phyloP scores from a whole-genome alignment of 2,797 vertebrate genomes.

The Enteromius viviparus region DNA sequence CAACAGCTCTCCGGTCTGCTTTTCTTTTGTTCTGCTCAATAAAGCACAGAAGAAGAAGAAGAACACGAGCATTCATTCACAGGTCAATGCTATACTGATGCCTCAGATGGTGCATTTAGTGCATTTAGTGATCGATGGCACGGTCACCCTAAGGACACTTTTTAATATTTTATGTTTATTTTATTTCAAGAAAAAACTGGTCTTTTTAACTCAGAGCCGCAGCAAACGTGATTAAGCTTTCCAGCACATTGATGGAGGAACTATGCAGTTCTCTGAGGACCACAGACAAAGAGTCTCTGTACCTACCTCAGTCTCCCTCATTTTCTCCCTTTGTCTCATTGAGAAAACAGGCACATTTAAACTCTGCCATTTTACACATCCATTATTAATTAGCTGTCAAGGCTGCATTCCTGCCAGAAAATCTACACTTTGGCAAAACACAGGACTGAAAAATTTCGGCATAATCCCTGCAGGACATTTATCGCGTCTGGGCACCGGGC shows the following conservation, averaged over 20 bases:
- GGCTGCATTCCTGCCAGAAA: slow-evolving; percentile 58
- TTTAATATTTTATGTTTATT: slow-evolving; percentile 4
- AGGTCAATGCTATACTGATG: slow-evolving; percentile 53
- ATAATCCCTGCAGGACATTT: slow-evolving; percentile 74
- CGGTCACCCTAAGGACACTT: slow-evolving; percentile 36
- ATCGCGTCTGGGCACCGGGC: slow-evolving; percentile 77
- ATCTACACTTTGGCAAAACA: slow-evolving; percentile 55
- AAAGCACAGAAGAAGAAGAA: slow-evolving; percentile 1
- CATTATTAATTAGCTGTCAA: slow-evolving; percentile 57
- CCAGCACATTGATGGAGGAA: slow-evolving; percentile 59
- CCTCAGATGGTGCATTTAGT: slow-evolving; percentile 54
- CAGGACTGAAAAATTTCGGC: slow-evolving; percentile 27
- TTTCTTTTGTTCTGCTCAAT: slow-evolving; percentile 41
- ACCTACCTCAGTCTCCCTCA: slow-evolving; percentile 12
- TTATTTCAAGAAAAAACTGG: slow-evolving; percentile 2
- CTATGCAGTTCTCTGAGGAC: slow-evolving; percentile 41
- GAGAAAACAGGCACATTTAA: slow-evolving; percentile 47
- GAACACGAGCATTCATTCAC: slow-evolving; percentile 59
- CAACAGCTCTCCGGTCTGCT: background rate
- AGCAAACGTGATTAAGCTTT: slow-evolving; percentile 67
- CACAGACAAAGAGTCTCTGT: slow-evolving; percentile 45
- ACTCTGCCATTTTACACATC: slow-evolving; percentile 51
- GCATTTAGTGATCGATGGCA: slow-evolving; percentile 63
- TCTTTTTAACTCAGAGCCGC: slow-evolving; percentile 27
- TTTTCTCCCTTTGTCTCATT: slow-evolving; percentile 25